These are phyloP conservation scores for Argynnis bischoffii DNA, from an alignment of 2,888 invertebrate genomes.

Conservation along the genomic window DNA sequence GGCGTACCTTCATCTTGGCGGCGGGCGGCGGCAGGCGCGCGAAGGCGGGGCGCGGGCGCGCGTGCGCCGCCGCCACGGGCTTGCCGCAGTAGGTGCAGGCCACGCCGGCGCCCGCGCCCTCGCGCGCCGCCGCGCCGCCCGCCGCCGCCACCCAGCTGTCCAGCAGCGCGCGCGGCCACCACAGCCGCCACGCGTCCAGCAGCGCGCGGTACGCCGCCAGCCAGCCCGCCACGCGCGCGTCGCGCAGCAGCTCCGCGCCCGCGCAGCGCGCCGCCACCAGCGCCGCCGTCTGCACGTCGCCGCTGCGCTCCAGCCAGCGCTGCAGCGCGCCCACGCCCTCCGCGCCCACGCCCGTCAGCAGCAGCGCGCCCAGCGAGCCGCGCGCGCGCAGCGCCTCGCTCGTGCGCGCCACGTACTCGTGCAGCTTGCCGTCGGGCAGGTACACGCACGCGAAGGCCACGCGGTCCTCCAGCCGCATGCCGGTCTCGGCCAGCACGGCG, in stretches of 20 bases:
- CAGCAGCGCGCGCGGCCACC: constrained; percentile 94
- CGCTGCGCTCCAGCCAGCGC: constrained; percentile 91
- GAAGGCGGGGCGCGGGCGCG: constrained; percentile 80
- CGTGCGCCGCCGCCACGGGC: constrained; percentile 90
- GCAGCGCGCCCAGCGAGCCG: constrained; percentile 92
- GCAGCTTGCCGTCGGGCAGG: constrained; percentile 89
- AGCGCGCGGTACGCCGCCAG: constrained; percentile 91
- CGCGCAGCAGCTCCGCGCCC: constrained; percentile 87
- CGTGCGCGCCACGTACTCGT: constrained; percentile 89
- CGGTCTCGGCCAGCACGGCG: constrained; percentile 83
- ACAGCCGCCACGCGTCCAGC: constrained; percentile 94
- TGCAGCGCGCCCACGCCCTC: constrained; percentile 92
- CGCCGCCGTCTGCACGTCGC: constrained; percentile 95
- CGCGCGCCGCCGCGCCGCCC: constrained; percentile 43
- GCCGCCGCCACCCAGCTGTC: constrained; percentile 88
- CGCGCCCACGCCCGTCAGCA: constrained; percentile 84
- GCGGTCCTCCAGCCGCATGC: constrained; percentile 92
- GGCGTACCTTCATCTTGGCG: constrained; percentile 86
- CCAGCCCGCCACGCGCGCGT: constrained; percentile 86
- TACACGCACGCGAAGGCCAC: constrained; percentile 96
- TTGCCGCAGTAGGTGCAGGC: constrained; percentile 98
- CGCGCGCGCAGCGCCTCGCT: constrained; percentile 86
- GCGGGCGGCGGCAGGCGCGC: constrained; percentile 85
- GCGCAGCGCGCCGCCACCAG: constrained; percentile 90
- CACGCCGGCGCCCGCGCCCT: constrained; percentile 76